phyloP scores from a whole-genome alignment of 2,888 invertebrate genomes.

The Oasisia sp. region DNA sequence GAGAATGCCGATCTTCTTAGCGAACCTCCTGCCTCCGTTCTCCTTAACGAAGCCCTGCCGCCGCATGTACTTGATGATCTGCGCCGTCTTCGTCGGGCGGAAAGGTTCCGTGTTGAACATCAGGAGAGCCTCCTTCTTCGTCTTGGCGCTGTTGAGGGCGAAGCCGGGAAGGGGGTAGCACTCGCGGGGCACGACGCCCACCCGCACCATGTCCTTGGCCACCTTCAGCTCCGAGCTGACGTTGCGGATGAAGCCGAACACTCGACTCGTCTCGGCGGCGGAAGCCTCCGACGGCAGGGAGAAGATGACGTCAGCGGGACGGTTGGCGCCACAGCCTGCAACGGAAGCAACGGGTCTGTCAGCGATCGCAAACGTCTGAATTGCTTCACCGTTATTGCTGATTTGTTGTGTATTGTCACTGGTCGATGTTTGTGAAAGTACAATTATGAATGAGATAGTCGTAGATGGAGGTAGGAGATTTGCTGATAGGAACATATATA shows the following conservation, averaged over 20 bases:
- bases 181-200: conserved; percentile 35
- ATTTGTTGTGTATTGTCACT: neutral
- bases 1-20: conserved; percentile 50
- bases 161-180: conserved; percentile 48
- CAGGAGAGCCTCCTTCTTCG: conserved; percentile 27
- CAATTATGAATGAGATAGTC: neutral
- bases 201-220: conserved; percentile 25
- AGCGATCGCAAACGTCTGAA: neutral
- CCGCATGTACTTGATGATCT: conserved; percentile 45
- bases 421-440: neutral
- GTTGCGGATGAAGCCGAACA: conserved; percentile 32
- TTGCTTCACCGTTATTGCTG: neutral
- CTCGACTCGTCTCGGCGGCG: conserved; percentile 23
- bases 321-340: conserved; percentile 31
- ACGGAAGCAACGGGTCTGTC: neutral
- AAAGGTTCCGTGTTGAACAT: conserved; percentile 13
- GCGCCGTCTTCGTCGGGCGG: neutral
- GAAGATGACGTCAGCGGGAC: conserved; percentile 38
- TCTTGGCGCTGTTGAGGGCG: conserved; percentile 37
- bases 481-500: neutral
- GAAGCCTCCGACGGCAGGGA: conserved; percentile 31
- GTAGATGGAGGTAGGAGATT: neutral
- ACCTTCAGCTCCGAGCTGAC: conserved; percentile 30
- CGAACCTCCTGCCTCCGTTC: conserved; percentile 39
- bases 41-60: conserved; percentile 39